These are phyloP conservation scores for Arothron firmamentum DNA, from an alignment of 2,113 vertebrate genomes.

Conservation along the genomic window DNA sequence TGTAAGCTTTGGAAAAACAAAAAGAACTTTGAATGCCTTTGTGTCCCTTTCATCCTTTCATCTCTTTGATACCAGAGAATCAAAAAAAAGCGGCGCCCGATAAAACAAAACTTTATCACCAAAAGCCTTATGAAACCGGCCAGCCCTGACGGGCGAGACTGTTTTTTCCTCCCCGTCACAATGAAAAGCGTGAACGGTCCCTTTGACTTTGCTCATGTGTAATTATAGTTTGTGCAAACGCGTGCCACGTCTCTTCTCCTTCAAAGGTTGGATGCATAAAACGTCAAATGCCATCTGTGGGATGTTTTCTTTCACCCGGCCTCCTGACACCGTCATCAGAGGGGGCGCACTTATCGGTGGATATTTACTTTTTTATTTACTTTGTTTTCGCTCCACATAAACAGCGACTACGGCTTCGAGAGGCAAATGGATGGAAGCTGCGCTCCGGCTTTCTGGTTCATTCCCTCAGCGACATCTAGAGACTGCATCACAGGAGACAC, in stretches of 20 bases:
- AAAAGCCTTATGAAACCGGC: slow-evolving; percentile 19
- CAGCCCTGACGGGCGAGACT: slow-evolving; percentile 4
- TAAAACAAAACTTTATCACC: slow-evolving; percentile 15
- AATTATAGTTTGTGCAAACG: slow-evolving; percentile 39
- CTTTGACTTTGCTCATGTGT: slow-evolving; percentile 20
- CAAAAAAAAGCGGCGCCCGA: background rate
- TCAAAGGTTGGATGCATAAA: slow-evolving; percentile 34
- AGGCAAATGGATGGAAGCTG: slow-evolving; percentile 85
- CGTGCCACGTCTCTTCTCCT: slow-evolving; percentile 11
- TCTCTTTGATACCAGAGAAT: slow-evolving; percentile 5
- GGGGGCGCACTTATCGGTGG: background rate
- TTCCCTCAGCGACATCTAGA: slow-evolving; percentile 82
- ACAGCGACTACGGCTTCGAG: slow-evolving; percentile 90
- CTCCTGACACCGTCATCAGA: too few relatives aligned
- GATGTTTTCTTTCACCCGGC: background rate
- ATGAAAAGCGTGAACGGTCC: slow-evolving; percentile 33
- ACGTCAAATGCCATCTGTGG: slow-evolving; percentile 18
- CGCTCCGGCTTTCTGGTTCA: slow-evolving; percentile 87
- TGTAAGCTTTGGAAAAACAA: background rate
- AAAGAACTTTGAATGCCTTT: slow-evolving; percentile 1
- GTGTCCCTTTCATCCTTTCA: slow-evolving; percentile 18
- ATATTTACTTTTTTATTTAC: background rate
- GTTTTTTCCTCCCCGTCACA: background rate
- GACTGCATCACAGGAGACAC: slow-evolving; percentile 86
- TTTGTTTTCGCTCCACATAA: background rate